Evolutionary conservation across 2,888 invertebrate genomes (phyloP).

Genomic region (Agrochola lota): DNA sequence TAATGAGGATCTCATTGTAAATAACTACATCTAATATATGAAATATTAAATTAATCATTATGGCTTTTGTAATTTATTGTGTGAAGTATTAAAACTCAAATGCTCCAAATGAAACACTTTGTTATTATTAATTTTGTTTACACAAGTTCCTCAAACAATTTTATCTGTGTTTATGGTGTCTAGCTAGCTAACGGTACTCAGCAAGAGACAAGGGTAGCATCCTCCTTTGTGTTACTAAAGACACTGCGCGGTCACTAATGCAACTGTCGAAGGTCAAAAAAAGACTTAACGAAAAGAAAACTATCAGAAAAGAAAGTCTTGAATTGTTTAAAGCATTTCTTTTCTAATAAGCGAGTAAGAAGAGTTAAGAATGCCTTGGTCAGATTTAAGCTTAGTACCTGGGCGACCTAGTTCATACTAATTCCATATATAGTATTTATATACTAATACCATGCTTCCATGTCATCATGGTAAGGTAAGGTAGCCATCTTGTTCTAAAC

Average conservation of each 20-base stretch:
- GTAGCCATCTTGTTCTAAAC: too few relatives aligned
- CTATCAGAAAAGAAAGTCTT: background rate
- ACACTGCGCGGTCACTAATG: background rate
- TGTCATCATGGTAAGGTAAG: too few relatives aligned
- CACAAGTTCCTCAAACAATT: background rate
- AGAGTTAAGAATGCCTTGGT: background rate
- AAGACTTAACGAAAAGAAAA: background rate
- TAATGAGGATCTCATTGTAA: constrained; percentile 62
- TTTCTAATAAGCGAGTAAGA: background rate
- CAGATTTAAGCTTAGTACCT: background rate
- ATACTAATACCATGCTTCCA: too few relatives aligned
- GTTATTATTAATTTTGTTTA: constrained; percentile 24
- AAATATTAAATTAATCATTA: constrained; percentile 47
- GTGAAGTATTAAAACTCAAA: constrained; percentile 56
- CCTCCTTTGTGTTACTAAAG: background rate
- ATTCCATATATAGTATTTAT: too few relatives aligned
- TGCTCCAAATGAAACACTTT: constrained; percentile 29
- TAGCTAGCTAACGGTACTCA: background rate
- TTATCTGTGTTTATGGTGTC: background rate
- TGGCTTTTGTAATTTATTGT: constrained; percentile 61
- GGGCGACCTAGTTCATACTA: background rate
- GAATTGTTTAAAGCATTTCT: background rate
- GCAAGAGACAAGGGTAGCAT: background rate
- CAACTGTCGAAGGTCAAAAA: background rate
- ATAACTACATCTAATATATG: constrained; percentile 43